Evolutionary conservation across 1,140 invertebrate species (phyloP).

Genomic region (Anoplolepis gracilipes): DNA sequence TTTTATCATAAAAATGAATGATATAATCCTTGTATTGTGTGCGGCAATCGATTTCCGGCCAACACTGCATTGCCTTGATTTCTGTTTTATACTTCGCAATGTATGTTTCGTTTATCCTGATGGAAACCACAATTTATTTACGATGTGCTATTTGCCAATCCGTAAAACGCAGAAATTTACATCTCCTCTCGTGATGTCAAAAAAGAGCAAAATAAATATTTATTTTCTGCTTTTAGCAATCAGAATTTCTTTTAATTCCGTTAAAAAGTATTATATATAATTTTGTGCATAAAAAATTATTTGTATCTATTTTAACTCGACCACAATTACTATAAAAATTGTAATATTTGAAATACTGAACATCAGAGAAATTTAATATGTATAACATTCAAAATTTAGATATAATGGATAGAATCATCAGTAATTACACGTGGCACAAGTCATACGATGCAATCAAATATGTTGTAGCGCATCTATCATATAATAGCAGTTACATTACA

Average conservation of each 20-base stretch:
- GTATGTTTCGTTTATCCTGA: conserved; percentile 22
- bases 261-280: not conserved
- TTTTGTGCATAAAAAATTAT: not conserved
- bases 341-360: not conserved
- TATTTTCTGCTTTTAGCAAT: not conserved
- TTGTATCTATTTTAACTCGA: not conserved
- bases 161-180: not conserved
- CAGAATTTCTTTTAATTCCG: not conserved
- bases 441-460: conserved; percentile 7
- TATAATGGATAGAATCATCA: not conserved
- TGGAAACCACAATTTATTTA: conserved; percentile 40
- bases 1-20: conserved; percentile 63
- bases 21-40: conserved; percentile 51
- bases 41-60: conserved; percentile 52
- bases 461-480: not conserved
- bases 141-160: conserved; percentile 8
- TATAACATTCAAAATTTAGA: not conserved
- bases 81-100: conserved; percentile 43
- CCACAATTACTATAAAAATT: not conserved
- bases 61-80: conserved; percentile 33
- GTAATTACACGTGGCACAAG: conserved; percentile 15
- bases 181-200: not conserved
- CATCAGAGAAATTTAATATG: not conserved
- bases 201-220: not conserved
- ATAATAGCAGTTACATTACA: not conserved